phyloP scores from a whole-genome alignment of 1,140 invertebrate species.

The Apis cerana region DNA sequence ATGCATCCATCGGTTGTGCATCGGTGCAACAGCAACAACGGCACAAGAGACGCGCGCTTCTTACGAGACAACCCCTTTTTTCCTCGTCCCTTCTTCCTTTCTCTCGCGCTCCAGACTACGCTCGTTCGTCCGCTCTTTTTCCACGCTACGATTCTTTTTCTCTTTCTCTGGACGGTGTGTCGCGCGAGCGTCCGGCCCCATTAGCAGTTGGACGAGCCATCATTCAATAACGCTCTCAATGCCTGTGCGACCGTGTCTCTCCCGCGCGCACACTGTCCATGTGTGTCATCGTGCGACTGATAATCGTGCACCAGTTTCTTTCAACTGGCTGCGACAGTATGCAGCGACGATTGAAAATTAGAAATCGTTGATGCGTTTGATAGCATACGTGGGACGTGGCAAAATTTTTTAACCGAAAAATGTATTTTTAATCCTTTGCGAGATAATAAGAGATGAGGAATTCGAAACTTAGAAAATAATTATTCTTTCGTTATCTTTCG shows the following conservation, averaged over 20 bases:
- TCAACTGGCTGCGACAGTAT: neutral
- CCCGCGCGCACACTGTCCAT: slow-evolving; percentile 41
- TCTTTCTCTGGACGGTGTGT: slow-evolving; percentile 52
- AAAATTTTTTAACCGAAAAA: no score
- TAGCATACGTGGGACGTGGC: no score
- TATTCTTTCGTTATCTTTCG: no score
- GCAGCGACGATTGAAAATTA: slow-evolving; percentile 19
- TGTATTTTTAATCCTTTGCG: no score
- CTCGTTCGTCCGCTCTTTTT: neutral
- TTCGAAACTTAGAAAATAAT: no score
- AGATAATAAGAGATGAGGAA: no score
- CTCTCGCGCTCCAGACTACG: neutral
- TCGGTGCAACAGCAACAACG: slow-evolving; percentile 37
- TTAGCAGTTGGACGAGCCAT: slow-evolving; percentile 79
- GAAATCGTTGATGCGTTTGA: no score
- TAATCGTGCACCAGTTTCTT: slow-evolving; percentile 62
- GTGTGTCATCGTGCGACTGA: slow-evolving; percentile 46
- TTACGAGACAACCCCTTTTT: slow-evolving; percentile 64
- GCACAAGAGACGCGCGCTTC: slow-evolving; percentile 64
- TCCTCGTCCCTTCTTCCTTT: slow-evolving; percentile 29
- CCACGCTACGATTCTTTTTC: neutral
- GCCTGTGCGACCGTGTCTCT: slow-evolving; percentile 67
- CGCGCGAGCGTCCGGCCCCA: slow-evolving; percentile 78
- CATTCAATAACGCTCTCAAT: slow-evolving; percentile 81
- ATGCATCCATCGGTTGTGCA: slow-evolving; percentile 55